Percentiles rank a stretch among this genome's conserved stretches.
Conservation (phyloP, 2,888 invertebrate genomes). For the Parasteatoda lunata region DNA sequence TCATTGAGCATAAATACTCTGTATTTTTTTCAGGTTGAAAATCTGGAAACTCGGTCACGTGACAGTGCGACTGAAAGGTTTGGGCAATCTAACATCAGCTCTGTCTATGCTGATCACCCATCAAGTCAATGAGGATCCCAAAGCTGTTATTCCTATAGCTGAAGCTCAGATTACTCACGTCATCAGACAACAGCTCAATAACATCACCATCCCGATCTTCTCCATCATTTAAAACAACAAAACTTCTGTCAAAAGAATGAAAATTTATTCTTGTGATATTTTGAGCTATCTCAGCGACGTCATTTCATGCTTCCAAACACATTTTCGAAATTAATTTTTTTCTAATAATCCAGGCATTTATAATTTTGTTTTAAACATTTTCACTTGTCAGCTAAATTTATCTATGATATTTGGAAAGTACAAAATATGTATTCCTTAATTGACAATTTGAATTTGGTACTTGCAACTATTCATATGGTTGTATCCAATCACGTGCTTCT, state of each 20-base stretch:
- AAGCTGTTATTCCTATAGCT: constrained; percentile 68
- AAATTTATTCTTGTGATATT: no score
- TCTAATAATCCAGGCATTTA: background rate
- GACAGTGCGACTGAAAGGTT: constrained; percentile 69
- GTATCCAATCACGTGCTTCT: no score
- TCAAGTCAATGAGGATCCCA: constrained; percentile 69
- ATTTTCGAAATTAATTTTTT: background rate
- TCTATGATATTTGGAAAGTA: background rate
- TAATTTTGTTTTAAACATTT: background rate
- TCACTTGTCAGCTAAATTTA: background rate
- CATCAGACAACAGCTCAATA: constrained; percentile 69
- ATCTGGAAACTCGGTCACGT: constrained; percentile 70
- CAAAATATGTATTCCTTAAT: no score
- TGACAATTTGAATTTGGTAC: no score
- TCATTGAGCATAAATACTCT: background rate
- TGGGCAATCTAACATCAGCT: constrained; percentile 71
- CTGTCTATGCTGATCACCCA: constrained; percentile 70
- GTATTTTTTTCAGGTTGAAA: constrained; percentile 52
- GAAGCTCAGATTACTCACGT: constrained; percentile 70
- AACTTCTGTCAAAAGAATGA: background rate
- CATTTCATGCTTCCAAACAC: background rate
- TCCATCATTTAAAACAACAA: constrained; percentile 68
- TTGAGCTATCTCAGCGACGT: no score
- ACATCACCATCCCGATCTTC: constrained; percentile 70
- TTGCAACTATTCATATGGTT: no score